phyloP scores from a whole-genome alignment of 2,113 vertebrate species.

The Pseudolaguvia tuberculata region DNA sequence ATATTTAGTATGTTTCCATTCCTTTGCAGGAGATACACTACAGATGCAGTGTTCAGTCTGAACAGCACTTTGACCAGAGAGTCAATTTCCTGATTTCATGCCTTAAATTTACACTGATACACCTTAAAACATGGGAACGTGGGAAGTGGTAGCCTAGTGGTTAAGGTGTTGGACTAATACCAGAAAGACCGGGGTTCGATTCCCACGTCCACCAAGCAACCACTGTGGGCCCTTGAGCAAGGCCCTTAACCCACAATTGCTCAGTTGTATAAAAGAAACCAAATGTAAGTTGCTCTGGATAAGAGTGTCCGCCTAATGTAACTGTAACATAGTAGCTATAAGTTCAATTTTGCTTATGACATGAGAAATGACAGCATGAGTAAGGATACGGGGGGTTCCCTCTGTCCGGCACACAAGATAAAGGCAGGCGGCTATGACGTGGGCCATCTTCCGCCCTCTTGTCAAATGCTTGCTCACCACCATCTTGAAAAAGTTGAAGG shows the following conservation, averaged over 20 bases:
- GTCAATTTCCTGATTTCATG: background rate
- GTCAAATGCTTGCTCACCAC: conserved; percentile 92
- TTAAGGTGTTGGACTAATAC: no score
- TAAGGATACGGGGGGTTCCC: conserved; percentile 96
- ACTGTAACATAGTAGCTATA: no score
- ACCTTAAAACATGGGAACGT: no score
- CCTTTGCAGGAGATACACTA: background rate
- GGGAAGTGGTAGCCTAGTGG: no score
- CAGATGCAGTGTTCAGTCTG: background rate
- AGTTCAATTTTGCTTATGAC: background rate
- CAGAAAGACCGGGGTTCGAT: no score
- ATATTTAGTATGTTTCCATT: background rate
- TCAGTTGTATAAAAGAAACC: no score
- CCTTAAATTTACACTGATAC: background rate
- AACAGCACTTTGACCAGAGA: background rate
- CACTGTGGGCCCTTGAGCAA: no score
- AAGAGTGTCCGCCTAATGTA: no score
- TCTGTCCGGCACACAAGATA: conserved; percentile 96
- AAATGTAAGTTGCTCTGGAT: no score
- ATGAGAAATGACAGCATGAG: background rate
- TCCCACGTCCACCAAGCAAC: no score
- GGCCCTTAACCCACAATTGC: no score
- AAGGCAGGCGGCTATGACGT: conserved; percentile 92
- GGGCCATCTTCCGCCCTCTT: conserved; percentile 84
- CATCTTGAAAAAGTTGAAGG: conserved; percentile 99